These are phyloP conservation scores for Mesembrinibis cayennensis DNA, from an alignment of 2,113 vertebrate species.

Conservation along the genomic window DNA sequence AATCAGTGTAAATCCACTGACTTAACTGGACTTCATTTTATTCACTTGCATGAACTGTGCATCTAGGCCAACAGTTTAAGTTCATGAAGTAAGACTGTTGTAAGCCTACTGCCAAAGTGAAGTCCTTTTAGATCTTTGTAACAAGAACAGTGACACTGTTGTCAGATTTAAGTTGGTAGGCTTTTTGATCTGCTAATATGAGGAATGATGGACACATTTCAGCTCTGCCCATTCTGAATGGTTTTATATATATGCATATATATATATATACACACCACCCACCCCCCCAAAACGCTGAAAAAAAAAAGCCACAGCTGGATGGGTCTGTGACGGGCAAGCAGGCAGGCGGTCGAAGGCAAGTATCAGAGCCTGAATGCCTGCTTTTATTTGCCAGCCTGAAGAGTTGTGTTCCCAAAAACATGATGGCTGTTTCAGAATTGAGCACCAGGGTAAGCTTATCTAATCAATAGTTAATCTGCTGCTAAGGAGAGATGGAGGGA, in stretches of 20 bases:
- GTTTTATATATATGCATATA: rapidly evolving
- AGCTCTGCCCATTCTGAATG: not conserved
- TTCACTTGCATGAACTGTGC: not conserved
- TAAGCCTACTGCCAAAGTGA: not conserved
- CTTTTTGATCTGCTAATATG: not conserved
- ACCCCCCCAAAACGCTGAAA: not conserved
- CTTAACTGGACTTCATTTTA: not conserved
- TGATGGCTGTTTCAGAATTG: not conserved
- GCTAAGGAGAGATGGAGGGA: not conserved
- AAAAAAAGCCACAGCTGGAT: not conserved
- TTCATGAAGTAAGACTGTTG: not conserved
- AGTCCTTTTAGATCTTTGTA: not conserved
- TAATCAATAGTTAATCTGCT: conserved; percentile 29
- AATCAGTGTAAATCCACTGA: not conserved
- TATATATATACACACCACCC: rapidly evolving
- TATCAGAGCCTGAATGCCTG: not conserved
- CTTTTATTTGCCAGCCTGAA: not conserved
- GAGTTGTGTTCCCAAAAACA: not conserved
- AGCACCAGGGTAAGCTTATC: not conserved
- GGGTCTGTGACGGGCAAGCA: not conserved
- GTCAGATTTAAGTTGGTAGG: not conserved
- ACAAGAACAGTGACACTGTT: not conserved
- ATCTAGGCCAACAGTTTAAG: not conserved
- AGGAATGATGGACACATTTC: not conserved
- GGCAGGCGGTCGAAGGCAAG: not conserved